Evolutionary conservation across 2,797 vertebrate genomes (phyloP).

Genomic region (Darevskia mixta): DNA sequence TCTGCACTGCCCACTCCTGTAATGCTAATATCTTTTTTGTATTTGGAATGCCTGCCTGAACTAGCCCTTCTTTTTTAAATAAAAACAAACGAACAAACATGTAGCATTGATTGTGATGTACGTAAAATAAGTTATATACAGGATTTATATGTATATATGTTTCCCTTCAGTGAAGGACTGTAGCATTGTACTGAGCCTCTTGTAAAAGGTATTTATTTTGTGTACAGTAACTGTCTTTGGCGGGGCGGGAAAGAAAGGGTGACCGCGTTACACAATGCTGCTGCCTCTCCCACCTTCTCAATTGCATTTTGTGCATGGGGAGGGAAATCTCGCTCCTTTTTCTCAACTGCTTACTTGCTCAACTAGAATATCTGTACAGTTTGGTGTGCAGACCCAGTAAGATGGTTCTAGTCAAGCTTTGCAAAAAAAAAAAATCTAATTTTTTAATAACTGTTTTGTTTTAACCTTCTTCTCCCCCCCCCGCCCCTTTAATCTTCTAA

Average conservation of each 20-base stretch:
- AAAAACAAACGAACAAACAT: constrained; percentile 43
- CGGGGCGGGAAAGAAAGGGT: constrained; percentile 62
- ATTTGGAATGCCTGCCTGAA: constrained; percentile 35
- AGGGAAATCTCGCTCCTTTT: constrained; percentile 36
- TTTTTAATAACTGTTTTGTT: constrained; percentile 27
- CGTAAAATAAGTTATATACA: constrained; percentile 80
- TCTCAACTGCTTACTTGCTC: constrained; percentile 40
- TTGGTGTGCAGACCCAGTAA: neutral
- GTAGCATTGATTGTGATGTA: constrained; percentile 82
- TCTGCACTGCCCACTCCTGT: neutral
- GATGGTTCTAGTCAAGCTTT: constrained; percentile 2
- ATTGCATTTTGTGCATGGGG: neutral
- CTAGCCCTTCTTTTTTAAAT: constrained; percentile 33
- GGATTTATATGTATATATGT: constrained; percentile 71
- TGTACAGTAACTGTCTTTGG: constrained; percentile 81
- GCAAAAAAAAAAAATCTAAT: constrained; percentile 33
- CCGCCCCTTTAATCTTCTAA: constrained; percentile 55
- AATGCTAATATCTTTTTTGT: neutral
- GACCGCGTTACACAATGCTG: constrained; percentile 78
- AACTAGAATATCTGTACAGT: constrained; percentile 44
- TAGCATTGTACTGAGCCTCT: constrained; percentile 85
- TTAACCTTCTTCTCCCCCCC: constrained; percentile 30
- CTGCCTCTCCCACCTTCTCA: constrained; percentile 70
- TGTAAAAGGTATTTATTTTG: constrained; percentile 89
- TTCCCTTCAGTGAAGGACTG: constrained; percentile 93